Evolutionary conservation across 1,140 invertebrate species (phyloP), one percentile per base, ranked within the genome.

Genomic region (Tenebrio molitor): DNA sequence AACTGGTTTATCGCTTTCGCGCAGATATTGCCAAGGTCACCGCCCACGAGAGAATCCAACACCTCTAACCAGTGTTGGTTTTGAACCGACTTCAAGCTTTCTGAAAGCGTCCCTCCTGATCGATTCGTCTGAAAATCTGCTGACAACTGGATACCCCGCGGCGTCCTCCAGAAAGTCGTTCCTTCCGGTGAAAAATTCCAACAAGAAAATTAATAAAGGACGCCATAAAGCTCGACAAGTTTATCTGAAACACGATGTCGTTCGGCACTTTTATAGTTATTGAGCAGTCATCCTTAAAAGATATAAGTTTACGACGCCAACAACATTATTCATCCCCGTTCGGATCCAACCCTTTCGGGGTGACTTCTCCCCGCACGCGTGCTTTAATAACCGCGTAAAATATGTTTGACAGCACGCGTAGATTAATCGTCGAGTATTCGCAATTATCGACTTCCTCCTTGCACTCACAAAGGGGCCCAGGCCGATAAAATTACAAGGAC

Each of bases 211-310:
- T 58, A 58, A 58, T 58, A 58, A 58, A 39, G n/a, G n/a, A 2
- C 12, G 7, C 7, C 36, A 12, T 39, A 7, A 23, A 33, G 1
- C 50, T 29, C 23, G 12, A 39, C 23, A 58, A 58, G 23, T 58
- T 58, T 58, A 58, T 58, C 50, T 14, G 23, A 58, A 33, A 58
- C 44, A 29, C 50, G 50, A 25, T 12, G 23, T 58, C 50, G 50
- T 58, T 58, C 23, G 50, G 50, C 50, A 58, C 50, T 58, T 58
- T 58, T 58, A 58, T 58, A 58, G 50, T 58, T 58, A 58, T 58
- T 58, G 50, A 58, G 50, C 50, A 58, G 50, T 58, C 50, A 58
- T 14, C 50, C 50, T 58, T 58, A 58, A 58, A 58, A 58, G 50
- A 58, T 58, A 58, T 58, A 25, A 29, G 50, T 58, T 58, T 58